A percentile compares a stretch with the other conserved stretches of the same genome.
Conservation (phyloP, 2,888 invertebrate genomes). For the Tetragonisca angustula region DNA sequence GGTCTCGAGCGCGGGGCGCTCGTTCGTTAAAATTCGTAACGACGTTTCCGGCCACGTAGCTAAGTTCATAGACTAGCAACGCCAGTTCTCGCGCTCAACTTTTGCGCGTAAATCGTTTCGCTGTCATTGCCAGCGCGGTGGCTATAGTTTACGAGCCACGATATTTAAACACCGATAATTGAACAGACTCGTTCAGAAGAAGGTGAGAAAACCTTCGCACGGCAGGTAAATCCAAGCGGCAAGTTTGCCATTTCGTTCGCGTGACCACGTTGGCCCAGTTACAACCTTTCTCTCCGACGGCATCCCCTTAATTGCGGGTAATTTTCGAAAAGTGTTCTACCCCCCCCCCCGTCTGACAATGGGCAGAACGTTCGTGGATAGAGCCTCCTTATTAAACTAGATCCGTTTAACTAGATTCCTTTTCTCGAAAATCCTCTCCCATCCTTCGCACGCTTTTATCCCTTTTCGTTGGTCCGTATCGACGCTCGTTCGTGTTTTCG, state of each 20-base stretch:
- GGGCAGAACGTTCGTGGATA: constrained; percentile 41
- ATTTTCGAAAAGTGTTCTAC: constrained; percentile 61
- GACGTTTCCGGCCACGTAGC: background rate
- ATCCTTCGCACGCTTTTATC: constrained; percentile 2
- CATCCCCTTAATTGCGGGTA: constrained; percentile 68
- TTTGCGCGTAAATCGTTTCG: constrained; percentile 14
- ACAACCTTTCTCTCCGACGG: constrained; percentile 49
- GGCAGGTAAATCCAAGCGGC: background rate
- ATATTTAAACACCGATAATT: too few relatives aligned
- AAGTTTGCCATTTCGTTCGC: constrained; percentile 40
- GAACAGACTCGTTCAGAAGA: constrained; percentile 29
- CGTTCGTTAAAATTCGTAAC: constrained; percentile 36
- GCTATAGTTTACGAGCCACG: background rate
- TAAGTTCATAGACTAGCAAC: constrained; percentile 22
- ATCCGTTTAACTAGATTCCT: constrained; percentile 24
- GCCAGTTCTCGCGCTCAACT: background rate
- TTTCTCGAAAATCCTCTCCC: background rate
- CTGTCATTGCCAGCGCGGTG: background rate
- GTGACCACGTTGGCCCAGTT: constrained; percentile 52
- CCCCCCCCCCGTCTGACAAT: constrained; percentile 51
- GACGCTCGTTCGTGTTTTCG: background rate
- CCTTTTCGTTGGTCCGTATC: background rate
- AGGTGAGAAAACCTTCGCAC: constrained; percentile 17
- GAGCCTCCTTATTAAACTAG: constrained; percentile 62
- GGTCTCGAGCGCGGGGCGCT: background rate